Conservation (phyloP, 2,797 vertebrate species). For the Intellagama lesueurii region DNA sequence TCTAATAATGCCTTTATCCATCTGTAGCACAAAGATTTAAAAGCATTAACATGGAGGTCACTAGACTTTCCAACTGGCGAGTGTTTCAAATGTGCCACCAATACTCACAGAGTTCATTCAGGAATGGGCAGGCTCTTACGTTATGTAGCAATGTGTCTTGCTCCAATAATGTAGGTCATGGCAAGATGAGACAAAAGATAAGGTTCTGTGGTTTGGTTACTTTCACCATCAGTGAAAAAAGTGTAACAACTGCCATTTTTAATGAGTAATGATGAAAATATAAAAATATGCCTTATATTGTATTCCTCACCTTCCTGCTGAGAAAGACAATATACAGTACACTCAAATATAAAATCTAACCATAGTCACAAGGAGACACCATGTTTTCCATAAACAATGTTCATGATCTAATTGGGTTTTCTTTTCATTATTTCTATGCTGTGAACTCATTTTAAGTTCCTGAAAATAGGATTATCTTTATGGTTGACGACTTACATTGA, state of each 20-base stretch:
- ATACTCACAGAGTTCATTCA: not conserved
- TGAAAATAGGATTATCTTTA: accelerated
- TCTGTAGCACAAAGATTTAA: accelerated
- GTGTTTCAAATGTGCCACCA: accelerated
- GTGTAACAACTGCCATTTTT: not conserved
- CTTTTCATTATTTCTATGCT: not conserved
- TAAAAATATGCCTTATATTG: not conserved
- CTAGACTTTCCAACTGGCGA: not conserved
- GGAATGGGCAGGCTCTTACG: not conserved
- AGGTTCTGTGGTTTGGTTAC: not conserved
- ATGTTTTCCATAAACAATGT: not conserved
- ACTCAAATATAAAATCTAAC: not conserved
- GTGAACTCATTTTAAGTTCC: accelerated
- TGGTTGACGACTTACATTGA: constrained; percentile 85
- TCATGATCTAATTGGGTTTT: not conserved
- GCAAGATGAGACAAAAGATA: not conserved
- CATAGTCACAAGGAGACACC: too few species aligned
- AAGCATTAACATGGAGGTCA: accelerated
- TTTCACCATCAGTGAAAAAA: not conserved
- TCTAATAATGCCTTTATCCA: not conserved
- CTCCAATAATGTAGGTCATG: not conserved
- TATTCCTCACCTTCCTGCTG: not conserved
- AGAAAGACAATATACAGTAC: not conserved
- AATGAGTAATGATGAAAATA: not conserved
- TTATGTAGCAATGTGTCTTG: not conserved